Evolutionary conservation across 2,113 vertebrate genomes (phyloP).

Genomic region (Toxotes chatareus): DNA sequence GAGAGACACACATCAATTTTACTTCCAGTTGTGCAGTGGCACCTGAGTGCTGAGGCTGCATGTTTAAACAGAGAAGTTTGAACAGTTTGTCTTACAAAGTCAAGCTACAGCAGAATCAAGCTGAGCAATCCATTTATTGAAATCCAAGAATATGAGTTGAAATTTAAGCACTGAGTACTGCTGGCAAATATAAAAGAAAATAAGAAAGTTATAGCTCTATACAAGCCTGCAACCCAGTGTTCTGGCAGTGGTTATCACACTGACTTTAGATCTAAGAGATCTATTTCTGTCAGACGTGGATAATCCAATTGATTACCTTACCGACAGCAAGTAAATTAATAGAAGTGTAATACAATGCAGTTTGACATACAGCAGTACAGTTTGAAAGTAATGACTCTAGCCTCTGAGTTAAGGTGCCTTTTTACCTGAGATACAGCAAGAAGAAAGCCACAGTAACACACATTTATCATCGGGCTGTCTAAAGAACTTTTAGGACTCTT

Average conservation of each 20-base stretch:
- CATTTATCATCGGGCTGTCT: constrained; percentile 52
- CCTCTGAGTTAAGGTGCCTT: constrained; percentile 39
- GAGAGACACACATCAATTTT: not conserved
- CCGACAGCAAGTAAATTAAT: constrained; percentile 38
- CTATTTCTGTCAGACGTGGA: constrained; percentile 30
- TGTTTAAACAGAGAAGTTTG: no score
- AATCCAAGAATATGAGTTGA: not conserved
- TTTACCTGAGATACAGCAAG: constrained; percentile 42
- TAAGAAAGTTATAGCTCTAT: not conserved
- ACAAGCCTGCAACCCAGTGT: not conserved
- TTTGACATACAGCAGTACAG: constrained; percentile 34
- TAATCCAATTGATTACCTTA: constrained; percentile 35
- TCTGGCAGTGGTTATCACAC: constrained; percentile 1
- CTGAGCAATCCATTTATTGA: not conserved
- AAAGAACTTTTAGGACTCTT: constrained; percentile 44
- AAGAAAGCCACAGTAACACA: constrained; percentile 33
- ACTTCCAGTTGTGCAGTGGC: not conserved
- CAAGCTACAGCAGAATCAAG: not conserved
- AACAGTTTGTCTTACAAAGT: not conserved
- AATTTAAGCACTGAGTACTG: not conserved
- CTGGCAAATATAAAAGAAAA: not conserved
- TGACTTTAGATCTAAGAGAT: not conserved
- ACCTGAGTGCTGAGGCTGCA: not conserved
- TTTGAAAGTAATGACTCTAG: constrained; percentile 46
- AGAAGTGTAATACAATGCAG: constrained; percentile 31